phyloP scores from a whole-genome alignment of 2,797 vertebrate genomes.

The Hoplostethus atlanticus region DNA sequence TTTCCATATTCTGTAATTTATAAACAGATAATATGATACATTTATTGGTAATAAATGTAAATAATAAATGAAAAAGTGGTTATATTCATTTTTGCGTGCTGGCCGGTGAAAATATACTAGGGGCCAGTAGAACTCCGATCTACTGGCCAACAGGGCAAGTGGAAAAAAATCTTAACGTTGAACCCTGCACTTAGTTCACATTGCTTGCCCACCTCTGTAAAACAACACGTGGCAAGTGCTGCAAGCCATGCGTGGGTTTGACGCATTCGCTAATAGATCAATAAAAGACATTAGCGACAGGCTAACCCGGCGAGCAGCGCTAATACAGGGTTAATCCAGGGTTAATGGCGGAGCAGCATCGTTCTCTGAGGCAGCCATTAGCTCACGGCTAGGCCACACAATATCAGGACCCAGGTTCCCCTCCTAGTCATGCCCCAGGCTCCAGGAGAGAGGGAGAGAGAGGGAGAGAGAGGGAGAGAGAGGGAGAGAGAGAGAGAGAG shows the following conservation, averaged over 20 bases:
- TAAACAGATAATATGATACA: too few species aligned
- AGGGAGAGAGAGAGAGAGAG: not conserved
- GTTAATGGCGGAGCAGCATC: slow-evolving; percentile 80
- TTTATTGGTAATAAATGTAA: too few species aligned
- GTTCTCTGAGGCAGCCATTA: slow-evolving; percentile 75
- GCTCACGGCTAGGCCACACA: slow-evolving; percentile 62
- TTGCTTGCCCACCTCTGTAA: slow-evolving; percentile 24
- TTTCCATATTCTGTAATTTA: too few species aligned
- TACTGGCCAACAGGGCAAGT: too few species aligned
- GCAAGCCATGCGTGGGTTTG: slow-evolving; percentile 59
- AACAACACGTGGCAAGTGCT: slow-evolving; percentile 47
- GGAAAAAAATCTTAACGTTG: too few species aligned
- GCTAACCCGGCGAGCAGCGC: slow-evolving; percentile 76
- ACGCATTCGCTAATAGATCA: slow-evolving; percentile 80
- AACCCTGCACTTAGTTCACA: slow-evolving; percentile 19
- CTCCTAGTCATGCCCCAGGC: slow-evolving; percentile 57
- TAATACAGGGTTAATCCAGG: slow-evolving; percentile 84
- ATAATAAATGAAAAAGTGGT: too few species aligned
- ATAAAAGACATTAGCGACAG: slow-evolving; percentile 82
- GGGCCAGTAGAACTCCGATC: too few species aligned
- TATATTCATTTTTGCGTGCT: too few species aligned
- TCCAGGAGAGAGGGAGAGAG: slow-evolving; percentile 27
- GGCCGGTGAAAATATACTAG: too few species aligned
- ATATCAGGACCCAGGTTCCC: slow-evolving; percentile 57
- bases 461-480: not conserved